Percentiles rank a stretch among this genome's conserved stretches.
phyloP scores from a whole-genome alignment of 2,797 vertebrate genomes.

The Myripristis jacobus region DNA sequence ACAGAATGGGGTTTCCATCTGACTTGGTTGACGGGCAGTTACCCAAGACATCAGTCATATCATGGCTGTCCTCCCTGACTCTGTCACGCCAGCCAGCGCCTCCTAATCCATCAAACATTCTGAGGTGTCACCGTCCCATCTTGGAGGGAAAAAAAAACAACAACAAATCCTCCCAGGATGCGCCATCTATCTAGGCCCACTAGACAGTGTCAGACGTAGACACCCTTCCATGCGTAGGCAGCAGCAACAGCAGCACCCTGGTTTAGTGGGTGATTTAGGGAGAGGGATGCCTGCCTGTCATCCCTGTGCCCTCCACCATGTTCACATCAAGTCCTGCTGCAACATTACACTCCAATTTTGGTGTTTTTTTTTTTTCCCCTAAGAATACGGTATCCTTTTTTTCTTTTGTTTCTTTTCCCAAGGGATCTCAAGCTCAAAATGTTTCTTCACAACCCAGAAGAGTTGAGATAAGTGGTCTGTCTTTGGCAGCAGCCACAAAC shows the following conservation, averaged over 20 bases:
- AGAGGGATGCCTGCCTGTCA: slow-evolving; percentile 46
- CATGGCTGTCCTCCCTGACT: slow-evolving; percentile 68
- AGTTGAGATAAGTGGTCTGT: background rate
- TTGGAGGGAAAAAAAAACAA: slow-evolving; percentile 57
- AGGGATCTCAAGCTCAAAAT: slow-evolving; percentile 17
- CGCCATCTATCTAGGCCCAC: slow-evolving; percentile 73
- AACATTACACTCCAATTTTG: slow-evolving; percentile 26
- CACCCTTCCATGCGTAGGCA: slow-evolving; percentile 50
- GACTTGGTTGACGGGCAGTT: slow-evolving; percentile 64
- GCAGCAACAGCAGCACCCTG: slow-evolving; percentile 46
- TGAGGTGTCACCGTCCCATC: slow-evolving; percentile 62
- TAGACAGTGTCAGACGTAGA: slow-evolving; percentile 65
- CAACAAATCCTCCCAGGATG: slow-evolving; percentile 67
- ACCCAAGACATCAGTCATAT: slow-evolving; percentile 76
- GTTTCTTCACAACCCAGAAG: slow-evolving; percentile 6
- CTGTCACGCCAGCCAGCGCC: slow-evolving; percentile 65
- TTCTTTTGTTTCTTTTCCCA: slow-evolving; percentile 18
- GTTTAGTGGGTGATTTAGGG: slow-evolving; percentile 58
- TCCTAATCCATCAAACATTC: slow-evolving; percentile 79
- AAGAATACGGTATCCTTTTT: slow-evolving; percentile 25
- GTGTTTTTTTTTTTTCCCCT: background rate
- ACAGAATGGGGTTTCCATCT: slow-evolving; percentile 49
- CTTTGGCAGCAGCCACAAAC: no score
- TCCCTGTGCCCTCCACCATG: slow-evolving; percentile 4
- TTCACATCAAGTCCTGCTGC: slow-evolving; percentile 31